Evolutionary conservation across 2,888 invertebrate species (phyloP), one percentile per base, ranked within the genome.

Genomic region (Leucania comma): DNA sequence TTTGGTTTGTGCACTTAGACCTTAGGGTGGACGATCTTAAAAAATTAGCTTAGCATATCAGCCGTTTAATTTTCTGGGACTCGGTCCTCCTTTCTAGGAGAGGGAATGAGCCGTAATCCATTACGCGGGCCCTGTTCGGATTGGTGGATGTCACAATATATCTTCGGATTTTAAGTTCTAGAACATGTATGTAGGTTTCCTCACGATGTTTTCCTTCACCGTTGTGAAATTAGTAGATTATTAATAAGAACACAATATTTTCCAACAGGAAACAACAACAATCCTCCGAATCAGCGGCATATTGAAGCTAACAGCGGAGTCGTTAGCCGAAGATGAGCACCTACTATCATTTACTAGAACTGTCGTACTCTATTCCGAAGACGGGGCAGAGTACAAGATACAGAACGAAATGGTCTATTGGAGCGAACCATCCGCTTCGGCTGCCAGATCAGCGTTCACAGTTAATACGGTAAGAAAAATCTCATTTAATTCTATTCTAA

Each of bases 351-450:
- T 98, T 88, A 93, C 94, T 0, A 93, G 97, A 53, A 97, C 97
- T 0, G 96, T 97, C 64, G 93, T 96, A 0, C 87, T 98, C 22
- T 86, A 91, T 5, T 91, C 94, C 0, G 87, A 88, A 8, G 93
- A 95, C 32, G 93, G 93, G 0, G 82, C 87, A 1, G 96, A 97
- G 68, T 97, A 97, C 88, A 96, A 96, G 78, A 97, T 98, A 65
- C 87, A 94, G 3, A 97, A 98, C 87, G 98, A 98, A 86, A 96
- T 97, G 93, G 84, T 97, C 17, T 96, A 97, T 86, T 95, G 98
- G 87, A 96, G 97, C 51, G 96, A 89, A 74, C 96, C 97, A 0
- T 92, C 94, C 0, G 82, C 89, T 2, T 93, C 94, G 10, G 95
- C 91, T 72, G 88, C 90, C 0, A 85, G 86, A 2, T 80, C 80